A percentile compares a stretch with the other conserved stretches of the same genome.
Evolutionary conservation across 2,113 vertebrate species (phyloP).

Genomic region (Grammatotria lemairii): DNA sequence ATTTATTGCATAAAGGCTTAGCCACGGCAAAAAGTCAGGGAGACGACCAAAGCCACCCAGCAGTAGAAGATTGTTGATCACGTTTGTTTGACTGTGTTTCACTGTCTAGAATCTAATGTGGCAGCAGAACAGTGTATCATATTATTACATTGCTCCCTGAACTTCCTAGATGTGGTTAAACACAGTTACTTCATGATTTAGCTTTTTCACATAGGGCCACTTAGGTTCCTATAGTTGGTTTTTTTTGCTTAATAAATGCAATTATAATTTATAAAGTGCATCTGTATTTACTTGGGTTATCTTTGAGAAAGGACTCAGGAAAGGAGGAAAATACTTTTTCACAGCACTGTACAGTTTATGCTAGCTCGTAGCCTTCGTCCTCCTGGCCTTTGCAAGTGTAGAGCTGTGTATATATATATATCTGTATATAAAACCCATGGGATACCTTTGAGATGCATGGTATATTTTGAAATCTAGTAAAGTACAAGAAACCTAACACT

Average conservation of each 20-base stretch:
- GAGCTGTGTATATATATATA: neutral
- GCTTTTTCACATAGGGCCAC: neutral
- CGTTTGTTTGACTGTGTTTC: neutral
- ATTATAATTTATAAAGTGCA: neutral
- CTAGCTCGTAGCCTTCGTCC: neutral
- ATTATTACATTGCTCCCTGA: neutral
- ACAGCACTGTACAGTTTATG: neutral
- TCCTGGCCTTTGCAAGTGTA: neutral
- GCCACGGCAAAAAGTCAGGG: neutral
- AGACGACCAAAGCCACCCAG: neutral
- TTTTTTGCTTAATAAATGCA: neutral
- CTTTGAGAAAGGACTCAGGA: neutral
- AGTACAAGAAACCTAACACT: neutral
- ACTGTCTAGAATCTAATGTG: neutral
- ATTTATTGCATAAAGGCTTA: neutral
- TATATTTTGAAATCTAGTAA: neutral
- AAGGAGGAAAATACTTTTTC: neutral
- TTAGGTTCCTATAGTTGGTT: neutral
- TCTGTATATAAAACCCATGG: neutral
- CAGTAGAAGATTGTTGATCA: neutral
- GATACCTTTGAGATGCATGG: neutral
- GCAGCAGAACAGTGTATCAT: neutral
- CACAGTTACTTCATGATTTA: neutral
- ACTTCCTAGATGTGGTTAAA: neutral
- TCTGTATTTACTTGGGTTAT: neutral